These are phyloP conservation scores for Chondrilla cf. caribensis DNA, from an alignment of 37 sponge, comb jelly and placozoan species.

Conservation along the genomic window DNA sequence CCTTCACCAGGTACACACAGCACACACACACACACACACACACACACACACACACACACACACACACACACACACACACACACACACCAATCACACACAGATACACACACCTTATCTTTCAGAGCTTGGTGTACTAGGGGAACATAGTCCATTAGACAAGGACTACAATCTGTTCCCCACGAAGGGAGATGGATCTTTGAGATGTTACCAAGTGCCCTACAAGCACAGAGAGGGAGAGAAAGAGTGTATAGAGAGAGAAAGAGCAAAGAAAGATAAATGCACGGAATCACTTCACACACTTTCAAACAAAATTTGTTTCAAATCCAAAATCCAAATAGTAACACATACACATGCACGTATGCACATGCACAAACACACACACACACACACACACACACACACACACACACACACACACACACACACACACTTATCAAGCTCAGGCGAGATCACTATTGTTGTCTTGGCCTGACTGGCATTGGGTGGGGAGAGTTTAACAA, in stretches of 20 bases:
- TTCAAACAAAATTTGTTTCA: no score
- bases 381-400: background rate
- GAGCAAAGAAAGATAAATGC: no score
- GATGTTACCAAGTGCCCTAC: constrained; percentile 43
- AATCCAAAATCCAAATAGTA: no score
- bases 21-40: no score
- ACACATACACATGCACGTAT: background rate
- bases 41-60: background rate
- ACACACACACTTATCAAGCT: constrained; percentile 27
- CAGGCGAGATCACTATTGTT: constrained; percentile 46
- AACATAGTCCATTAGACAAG: constrained; percentile 80
- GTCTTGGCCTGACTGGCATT: constrained; percentile 38
- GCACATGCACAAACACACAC: background rate
- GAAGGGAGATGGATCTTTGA: constrained; percentile 37
- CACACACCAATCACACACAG: background rate
- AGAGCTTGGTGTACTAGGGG: constrained; percentile 48
- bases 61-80: background rate
- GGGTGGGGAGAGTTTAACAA: constrained; percentile 48
- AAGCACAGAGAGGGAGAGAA: background rate
- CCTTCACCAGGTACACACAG: no score
- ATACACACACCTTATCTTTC: constrained; percentile 43
- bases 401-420: no score
- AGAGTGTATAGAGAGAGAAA: background rate
- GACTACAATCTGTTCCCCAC: constrained; percentile 54
- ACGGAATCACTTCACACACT: no score